Percentiles rank a stretch among this genome's conserved stretches.
Conservation (phyloP, 2,797 vertebrate genomes). For the Notolepis coatsorum region DNA sequence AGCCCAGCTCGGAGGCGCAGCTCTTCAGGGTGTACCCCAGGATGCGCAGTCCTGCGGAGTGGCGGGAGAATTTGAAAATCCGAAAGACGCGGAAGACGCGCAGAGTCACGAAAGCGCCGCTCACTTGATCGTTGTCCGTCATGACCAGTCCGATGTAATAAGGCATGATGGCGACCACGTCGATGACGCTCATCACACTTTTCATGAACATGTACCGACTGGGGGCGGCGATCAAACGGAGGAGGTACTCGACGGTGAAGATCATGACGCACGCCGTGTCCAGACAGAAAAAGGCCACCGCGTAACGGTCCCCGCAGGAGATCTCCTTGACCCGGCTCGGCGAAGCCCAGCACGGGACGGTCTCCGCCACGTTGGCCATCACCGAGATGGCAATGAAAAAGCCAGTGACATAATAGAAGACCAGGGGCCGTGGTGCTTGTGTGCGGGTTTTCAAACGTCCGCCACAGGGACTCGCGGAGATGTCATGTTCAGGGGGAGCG, state of each 20-base stretch:
- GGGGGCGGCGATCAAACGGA: constrained; percentile 91
- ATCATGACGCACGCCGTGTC: constrained; percentile 98
- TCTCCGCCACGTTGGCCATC: constrained; percentile 95
- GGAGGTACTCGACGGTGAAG: constrained; percentile 93
- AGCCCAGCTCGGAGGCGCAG: constrained; percentile 95
- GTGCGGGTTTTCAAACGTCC: constrained; percentile 96
- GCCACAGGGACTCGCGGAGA: constrained; percentile 90
- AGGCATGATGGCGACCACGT: constrained; percentile 97
- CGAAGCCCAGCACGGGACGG: constrained; percentile 89
- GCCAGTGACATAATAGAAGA: constrained; percentile 97
- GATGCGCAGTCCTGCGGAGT: constrained; percentile 95
- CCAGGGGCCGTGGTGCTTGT: constrained; percentile 94
- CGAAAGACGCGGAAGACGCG: constrained; percentile 96
- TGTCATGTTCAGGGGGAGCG: constrained; percentile 88
- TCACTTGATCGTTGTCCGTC: constrained; percentile 97
- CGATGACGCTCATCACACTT: constrained; percentile 97
- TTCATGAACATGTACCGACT: constrained; percentile 94
- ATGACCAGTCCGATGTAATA: constrained; percentile 97
- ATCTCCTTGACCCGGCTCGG: constrained; percentile 88
- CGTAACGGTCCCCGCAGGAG: constrained; percentile 94
- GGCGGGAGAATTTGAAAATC: constrained; percentile 98
- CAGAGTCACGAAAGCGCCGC: constrained; percentile 94
- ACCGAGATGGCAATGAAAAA: constrained; percentile 97
- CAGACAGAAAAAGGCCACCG: constrained; percentile 94
- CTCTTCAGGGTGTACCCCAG: constrained; percentile 96